These are phyloP conservation scores for Callyntrura guangdongensis DNA, from an alignment of 2,888 invertebrate genomes.

Conservation along the genomic window DNA sequence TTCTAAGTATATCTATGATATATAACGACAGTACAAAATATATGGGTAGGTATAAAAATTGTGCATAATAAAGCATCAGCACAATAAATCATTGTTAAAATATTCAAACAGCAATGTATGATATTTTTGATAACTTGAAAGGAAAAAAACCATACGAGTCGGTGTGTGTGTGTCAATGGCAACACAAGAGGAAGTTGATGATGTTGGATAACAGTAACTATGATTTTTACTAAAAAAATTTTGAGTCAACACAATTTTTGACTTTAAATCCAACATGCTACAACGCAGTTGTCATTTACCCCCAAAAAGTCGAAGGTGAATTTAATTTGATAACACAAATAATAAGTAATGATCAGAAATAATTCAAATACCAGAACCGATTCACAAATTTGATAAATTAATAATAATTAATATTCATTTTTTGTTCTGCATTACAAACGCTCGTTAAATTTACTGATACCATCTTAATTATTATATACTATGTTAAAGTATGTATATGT, in stretches of 20 bases:
- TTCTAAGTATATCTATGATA: neutral
- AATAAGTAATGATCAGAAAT: neutral
- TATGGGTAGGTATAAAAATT: neutral
- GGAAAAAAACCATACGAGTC: neutral
- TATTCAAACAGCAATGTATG: neutral
- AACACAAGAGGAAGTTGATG: too few relatives aligned
- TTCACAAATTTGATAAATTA: conserved; percentile 16
- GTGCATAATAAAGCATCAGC: neutral
- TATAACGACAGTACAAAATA: conserved; percentile 13
- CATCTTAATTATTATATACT: too few relatives aligned
- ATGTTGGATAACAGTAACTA: too few relatives aligned
- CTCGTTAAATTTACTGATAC: neutral
- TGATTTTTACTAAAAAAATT: too few relatives aligned
- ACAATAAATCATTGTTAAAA: too few relatives aligned
- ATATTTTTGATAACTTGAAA: neutral
- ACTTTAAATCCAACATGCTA: neutral
- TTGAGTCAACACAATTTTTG: too few relatives aligned
- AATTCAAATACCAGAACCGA: conserved; percentile 1
- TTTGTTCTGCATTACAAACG: neutral
- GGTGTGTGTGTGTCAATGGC: too few relatives aligned
- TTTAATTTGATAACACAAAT: too few relatives aligned
- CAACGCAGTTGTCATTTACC: neutral
- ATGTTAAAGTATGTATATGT: neutral
- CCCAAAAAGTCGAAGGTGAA: neutral
- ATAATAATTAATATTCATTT: neutral